These are phyloP conservation scores for Macrobrachium rosenbergii DNA, from an alignment of 1,140 invertebrate genomes.

Conservation along the genomic window DNA sequence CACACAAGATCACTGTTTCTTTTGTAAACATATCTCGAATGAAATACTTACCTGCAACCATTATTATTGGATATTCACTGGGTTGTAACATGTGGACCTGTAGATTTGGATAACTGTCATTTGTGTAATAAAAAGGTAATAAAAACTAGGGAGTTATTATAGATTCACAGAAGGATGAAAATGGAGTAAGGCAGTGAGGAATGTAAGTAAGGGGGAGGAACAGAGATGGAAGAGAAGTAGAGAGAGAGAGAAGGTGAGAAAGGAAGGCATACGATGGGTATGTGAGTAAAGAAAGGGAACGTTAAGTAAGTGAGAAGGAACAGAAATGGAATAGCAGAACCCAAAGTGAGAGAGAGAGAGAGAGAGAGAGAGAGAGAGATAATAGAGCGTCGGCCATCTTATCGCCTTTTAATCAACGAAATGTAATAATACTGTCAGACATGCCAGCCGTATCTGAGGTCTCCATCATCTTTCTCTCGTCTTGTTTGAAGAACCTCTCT, in stretches of 20 bases:
- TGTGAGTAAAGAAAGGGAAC: slow-evolving; percentile 20
- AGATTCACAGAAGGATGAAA: background rate
- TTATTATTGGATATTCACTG: no score
- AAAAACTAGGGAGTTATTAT: background rate
- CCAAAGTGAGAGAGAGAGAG: slow-evolving; percentile 13
- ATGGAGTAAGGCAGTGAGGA: background rate
- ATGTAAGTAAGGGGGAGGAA: background rate
- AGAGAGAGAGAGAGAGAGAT: slow-evolving; percentile 32
- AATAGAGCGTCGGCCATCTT: background rate
- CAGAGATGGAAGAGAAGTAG: background rate
- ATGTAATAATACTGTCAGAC: background rate
- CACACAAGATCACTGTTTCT: no score
- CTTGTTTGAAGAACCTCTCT: background rate
- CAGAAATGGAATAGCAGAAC: background rate
- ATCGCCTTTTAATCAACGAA: background rate
- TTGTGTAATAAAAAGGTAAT: background rate
- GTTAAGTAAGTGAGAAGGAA: background rate
- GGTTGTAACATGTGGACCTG: no score
- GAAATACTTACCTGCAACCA: no score
- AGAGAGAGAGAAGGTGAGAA: slow-evolving; percentile 27
- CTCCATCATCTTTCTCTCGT: slow-evolving; percentile 5
- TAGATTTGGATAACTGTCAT: no score
- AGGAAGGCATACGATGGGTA: background rate
- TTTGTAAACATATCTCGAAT: no score
- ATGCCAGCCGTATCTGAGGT: background rate